Percentiles rank a stretch among this genome's conserved stretches.
Conservation (phyloP, 2,113 vertebrate species). For the Phainopepla nitens region DNA sequence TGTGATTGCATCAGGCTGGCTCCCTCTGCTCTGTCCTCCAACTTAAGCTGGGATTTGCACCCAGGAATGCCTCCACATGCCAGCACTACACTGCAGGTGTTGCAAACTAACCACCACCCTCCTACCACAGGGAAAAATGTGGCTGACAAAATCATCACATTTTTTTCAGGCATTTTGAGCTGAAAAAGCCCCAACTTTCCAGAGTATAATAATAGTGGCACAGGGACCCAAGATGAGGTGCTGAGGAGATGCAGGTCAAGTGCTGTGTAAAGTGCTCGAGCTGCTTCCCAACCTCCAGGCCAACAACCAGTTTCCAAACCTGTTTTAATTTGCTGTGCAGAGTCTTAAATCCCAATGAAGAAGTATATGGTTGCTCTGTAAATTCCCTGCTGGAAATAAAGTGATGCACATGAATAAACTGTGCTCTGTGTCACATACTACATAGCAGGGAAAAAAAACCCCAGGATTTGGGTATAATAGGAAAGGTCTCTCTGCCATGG, state of each 20-base stretch:
- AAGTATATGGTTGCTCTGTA: not conserved
- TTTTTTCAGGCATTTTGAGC: not conserved
- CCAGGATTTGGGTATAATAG: not conserved
- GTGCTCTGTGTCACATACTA: not conserved
- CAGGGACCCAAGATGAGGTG: not conserved
- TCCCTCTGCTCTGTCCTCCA: not conserved
- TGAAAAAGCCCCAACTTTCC: not conserved
- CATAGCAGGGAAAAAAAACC: not conserved
- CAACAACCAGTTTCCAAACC: not conserved
- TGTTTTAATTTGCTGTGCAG: not conserved
- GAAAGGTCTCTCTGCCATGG: not conserved
- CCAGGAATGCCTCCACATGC: not conserved
- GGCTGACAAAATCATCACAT: not conserved
- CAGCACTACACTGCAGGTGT: rapidly evolving
- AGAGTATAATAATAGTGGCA: not conserved
- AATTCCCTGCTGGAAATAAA: not conserved
- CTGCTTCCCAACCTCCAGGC: not conserved
- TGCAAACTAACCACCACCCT: not conserved
- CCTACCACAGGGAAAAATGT: not conserved
- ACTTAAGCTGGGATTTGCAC: not conserved
- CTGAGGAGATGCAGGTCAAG: not conserved
- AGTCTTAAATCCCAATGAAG: not conserved
- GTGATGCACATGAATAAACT: not conserved
- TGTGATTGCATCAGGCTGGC: not conserved
- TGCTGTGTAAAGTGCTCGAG: rapidly evolving